Base-by-base conservation (phyloP, 1,140 invertebrate species). In the Solen grandis region DNA sequence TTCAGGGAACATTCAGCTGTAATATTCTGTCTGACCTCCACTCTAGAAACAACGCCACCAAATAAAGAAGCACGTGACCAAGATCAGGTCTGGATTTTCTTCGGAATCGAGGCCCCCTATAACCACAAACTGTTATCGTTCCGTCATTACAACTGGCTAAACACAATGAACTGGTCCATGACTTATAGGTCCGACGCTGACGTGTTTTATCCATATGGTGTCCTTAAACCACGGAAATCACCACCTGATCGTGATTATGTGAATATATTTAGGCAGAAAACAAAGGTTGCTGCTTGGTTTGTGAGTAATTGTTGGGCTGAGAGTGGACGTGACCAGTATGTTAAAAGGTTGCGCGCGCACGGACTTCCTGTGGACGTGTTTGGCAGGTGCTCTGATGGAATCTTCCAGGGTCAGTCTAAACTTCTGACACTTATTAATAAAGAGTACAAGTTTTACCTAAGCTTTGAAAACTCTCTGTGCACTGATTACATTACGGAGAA, bases 401-500 rank as follows among this genome's bases (percentile, higher is more conserved):
- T 73, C 35, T 25, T 27, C 4, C 41, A 68, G 27, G 35, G 22
- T 2, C 29, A 41, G 14, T 41, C 54, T 1, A 52, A 77, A 0
- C 73, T 82, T 36, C 3, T 55, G 5, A 3, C 33, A 22, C 13
- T 41, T 16, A 38, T 80, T 19, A 35, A 41, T n/a, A 65, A 65
- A n/a, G 46, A 69, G 1, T 84, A 86, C 55, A 86, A 84, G 73
- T 87, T 87, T 66, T 93, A 92, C 70, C 69, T 93, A 5, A 60
- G 90, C 16, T 93, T 93, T 78, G 92, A 93, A 92, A 99, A 99
- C 92, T 98, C 97, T 0, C 98, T 99, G 88, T 99, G 98, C 91
- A 94, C 95, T 60, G 97, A 99, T 91, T 99, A 99, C 91, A 97
- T 99, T 57, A 98, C 98, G 0, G 97, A 99, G 90, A 99, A 99